phyloP scores from a whole-genome alignment of 2,888 invertebrate genomes.

The Abrostola triplasia region DNA sequence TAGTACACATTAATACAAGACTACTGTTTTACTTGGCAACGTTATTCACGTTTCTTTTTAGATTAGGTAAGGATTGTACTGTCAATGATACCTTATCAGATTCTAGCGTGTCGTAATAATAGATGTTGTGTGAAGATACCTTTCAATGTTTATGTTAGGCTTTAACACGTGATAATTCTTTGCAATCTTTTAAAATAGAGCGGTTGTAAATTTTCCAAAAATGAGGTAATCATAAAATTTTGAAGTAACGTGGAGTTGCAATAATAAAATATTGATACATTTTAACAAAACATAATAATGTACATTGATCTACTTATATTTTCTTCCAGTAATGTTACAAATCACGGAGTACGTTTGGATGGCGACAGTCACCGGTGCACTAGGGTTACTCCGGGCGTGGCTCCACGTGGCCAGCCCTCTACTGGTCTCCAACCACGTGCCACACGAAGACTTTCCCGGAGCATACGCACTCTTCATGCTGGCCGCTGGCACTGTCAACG shows the following conservation, averaged over 20 bases:
- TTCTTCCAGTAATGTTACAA: constrained; percentile 73
- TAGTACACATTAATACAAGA: constrained; percentile 74
- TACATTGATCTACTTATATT: no score
- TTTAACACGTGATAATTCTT: constrained; percentile 2
- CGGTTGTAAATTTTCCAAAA: not conserved
- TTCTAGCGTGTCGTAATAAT: constrained; percentile 7
- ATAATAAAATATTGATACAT: no score
- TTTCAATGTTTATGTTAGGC: constrained; percentile 12
- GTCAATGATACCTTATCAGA: constrained; percentile 16
- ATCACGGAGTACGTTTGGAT: constrained; percentile 71
- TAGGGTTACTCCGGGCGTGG: constrained; percentile 91
- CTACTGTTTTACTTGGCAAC: constrained; percentile 74
- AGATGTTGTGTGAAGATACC: constrained; percentile 11
- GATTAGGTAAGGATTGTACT: constrained; percentile 70
- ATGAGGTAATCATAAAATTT: no score
- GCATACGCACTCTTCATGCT: constrained; percentile 92
- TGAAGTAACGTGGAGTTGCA: no score
- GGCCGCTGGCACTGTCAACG: constrained; percentile 90
- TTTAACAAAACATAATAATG: no score
- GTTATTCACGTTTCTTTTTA: constrained; percentile 72
- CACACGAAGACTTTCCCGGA: constrained; percentile 90
- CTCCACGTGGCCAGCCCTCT: constrained; percentile 91
- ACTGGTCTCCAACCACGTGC: constrained; percentile 90
- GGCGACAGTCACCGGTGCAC: constrained; percentile 72
- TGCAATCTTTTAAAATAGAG: not conserved